Evolutionary conservation across 2,888 invertebrate genomes (phyloP).

Genomic region (Myopa testacea): DNA sequence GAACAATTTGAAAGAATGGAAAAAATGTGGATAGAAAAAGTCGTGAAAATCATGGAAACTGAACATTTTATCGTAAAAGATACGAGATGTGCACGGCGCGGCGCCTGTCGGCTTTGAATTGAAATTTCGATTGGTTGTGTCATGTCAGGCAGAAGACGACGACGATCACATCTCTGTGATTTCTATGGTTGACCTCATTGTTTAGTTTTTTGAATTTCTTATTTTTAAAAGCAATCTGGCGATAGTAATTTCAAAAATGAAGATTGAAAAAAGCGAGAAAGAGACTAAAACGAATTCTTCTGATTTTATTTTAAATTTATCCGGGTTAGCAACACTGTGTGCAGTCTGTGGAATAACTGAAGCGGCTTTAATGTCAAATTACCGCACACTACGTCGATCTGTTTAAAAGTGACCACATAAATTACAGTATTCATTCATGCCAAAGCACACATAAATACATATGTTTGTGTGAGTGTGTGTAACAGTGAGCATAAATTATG

Average conservation of each 20-base stretch:
- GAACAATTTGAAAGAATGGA: neutral
- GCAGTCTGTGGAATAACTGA: constrained; percentile 2
- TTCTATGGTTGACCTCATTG: neutral
- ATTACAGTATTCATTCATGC: constrained; percentile 14
- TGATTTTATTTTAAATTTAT: neutral
- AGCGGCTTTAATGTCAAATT: constrained; percentile 17
- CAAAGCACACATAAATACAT: neutral
- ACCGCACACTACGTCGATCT: neutral
- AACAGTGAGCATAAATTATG: constrained; percentile 30
- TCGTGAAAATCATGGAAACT: neutral
- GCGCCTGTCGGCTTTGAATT: neutral
- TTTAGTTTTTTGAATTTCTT: neutral
- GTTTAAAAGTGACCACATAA: constrained; percentile 20
- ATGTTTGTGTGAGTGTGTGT: constrained; percentile 4
- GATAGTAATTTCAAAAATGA: neutral
- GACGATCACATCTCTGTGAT: no score
- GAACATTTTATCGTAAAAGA: neutral
- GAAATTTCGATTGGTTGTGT: constrained; percentile 10
- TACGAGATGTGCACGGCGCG: neutral
- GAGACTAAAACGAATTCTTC: neutral
- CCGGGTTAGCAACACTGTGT: no score
- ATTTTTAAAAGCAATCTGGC: no score
- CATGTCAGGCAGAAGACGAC: neutral
- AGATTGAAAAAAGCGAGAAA: neutral
- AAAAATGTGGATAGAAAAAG: neutral